Evolutionary conservation across 2,797 vertebrate genomes (phyloP), one percentile per base, ranked within the genome.

Genomic region (Peromyscus eremicus): DNA sequence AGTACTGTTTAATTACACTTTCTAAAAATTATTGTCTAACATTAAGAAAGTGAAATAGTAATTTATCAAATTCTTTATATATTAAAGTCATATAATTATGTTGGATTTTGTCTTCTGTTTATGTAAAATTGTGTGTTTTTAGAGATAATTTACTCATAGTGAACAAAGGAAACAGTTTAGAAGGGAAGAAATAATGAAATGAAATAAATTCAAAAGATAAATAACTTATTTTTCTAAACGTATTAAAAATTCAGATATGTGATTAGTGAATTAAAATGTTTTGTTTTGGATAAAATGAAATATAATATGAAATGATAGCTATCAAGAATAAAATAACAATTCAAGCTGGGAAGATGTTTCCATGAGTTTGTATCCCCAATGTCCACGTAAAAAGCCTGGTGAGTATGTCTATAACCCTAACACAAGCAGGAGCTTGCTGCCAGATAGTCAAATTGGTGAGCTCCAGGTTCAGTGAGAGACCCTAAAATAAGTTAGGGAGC

Each of bases 141-240:
- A 91, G 5, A 84, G 57, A 75, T 84, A 85, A 93, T 17, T 76
- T 90, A 66, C 49, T 79, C 64, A 43, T 46, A 27, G 77, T 84
- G 27, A 96, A 27, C 46, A 89, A 94, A 88, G 64, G 27, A 23
- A 75, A 60, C 34, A 25, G 2, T 90, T 86, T n/a, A 89, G 66
- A 96, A 88, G 32, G 2, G 84, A 81, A 34, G 43, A n/a, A 73
- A 77, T 40, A 94, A 49, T 92, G 66, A 95, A 88, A 92, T 80
- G n/a, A 62, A 43, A 79, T 52, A 6, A 94, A 79, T 77, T 95
- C 10, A 93, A 32, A 83, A 40, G 34, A 62, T 70, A 70, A 82
- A 60, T 62, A 37, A 40, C n/a, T 83, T 83, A 10, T 83, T 64
- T 83, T 73, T 46, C 52, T 89, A 40, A 70, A 64, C 25, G 10